Evolutionary conservation across 2,113 vertebrate genomes (phyloP), one percentile per base, ranked within the genome.

Genomic region (Dicerorhinus sumatrensis): DNA sequence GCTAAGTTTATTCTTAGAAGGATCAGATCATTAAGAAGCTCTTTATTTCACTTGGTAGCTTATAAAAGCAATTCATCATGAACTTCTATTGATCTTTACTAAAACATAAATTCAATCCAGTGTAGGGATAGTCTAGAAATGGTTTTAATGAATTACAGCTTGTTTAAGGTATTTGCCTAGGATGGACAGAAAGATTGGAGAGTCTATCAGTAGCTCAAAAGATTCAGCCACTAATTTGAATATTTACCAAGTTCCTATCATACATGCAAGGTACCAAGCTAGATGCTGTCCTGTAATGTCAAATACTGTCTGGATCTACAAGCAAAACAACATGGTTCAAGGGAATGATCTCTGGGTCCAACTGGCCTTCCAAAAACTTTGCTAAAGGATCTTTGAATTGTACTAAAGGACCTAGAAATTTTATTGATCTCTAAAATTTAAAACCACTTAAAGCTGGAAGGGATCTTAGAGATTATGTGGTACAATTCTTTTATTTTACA

Each of bases 401-500:
- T 60, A 46, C 60, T 60, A 42, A 82, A 56, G 5, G 48, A 76
- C 11, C 46, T 84, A n/a, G 11, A 85, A 82, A 89, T 80, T 33
- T 65, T 77, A 70, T 36, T 31, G 75, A 81, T 79, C 46, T 72
- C 25, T 97, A 87, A 33, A 77, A 83, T 63, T 77, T 67, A 95
- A 79, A 88, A 88, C 11, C 33, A 73, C 18, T 80, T 67, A 69
- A 70, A 27, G 42, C 36, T 60, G 85, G 79, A 94, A 96, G 54
- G 25, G 21, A 70, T 36, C 17, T 85, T 36, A 51, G 36, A 46
- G 56, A 63, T 65, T 60, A 73, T 46, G 63, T 65, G 46, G 67
- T 65, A 33, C 11, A 95, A 88, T 83, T 84, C n/a, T 56, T 17
- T 96, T 33, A 83, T 69, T 92, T 84, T 79, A 87, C 60, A 73